These are phyloP conservation scores for Daphoenositta chrysoptera DNA, from an alignment of 2,113 vertebrate species.

Conservation along the genomic window DNA sequence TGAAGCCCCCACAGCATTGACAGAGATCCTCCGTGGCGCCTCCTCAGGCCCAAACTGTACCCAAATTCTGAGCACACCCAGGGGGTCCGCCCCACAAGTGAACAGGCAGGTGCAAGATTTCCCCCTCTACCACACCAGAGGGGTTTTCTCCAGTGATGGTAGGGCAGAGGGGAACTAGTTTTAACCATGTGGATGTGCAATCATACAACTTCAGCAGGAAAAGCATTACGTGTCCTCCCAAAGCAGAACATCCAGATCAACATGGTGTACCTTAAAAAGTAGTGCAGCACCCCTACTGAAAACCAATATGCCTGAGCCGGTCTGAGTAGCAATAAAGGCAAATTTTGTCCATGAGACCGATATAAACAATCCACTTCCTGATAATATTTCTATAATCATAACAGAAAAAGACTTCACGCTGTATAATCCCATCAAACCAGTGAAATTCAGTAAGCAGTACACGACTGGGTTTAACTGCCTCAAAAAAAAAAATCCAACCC, in stretches of 20 bases:
- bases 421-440: background rate
- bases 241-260: background rate
- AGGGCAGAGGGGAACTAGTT: background rate
- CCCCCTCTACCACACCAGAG: background rate
- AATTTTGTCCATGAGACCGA: background rate
- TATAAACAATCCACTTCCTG: background rate
- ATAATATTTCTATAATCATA: background rate
- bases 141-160: background rate
- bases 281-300: background rate
- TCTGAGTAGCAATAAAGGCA: background rate
- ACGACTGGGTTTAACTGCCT: background rate
- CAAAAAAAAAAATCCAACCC: background rate
- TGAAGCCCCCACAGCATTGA: background rate
- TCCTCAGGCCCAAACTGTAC: background rate
- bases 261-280: background rate
- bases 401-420: background rate
- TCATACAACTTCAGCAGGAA: background rate
- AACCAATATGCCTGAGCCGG: background rate
- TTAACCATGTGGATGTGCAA: accelerated
- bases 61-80: accelerated
- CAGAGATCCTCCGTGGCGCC: background rate
- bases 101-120: background rate
- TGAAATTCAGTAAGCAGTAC: background rate
- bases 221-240: background rate
- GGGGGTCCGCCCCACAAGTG: background rate